Evolutionary conservation across 2,113 vertebrate species (phyloP).

Genomic region (Strix uralensis): DNA sequence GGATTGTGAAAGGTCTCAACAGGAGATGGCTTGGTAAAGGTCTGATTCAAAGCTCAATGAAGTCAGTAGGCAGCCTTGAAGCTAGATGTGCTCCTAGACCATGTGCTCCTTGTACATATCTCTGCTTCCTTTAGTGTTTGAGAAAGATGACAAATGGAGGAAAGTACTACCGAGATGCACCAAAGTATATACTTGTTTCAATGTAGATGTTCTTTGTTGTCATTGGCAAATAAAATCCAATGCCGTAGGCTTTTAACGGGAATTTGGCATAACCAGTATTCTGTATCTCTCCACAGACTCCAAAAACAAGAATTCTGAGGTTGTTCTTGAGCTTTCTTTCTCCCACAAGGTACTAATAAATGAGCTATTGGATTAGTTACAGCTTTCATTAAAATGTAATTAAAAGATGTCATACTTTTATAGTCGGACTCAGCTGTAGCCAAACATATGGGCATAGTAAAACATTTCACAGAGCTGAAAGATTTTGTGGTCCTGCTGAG

Average conservation of each 20-base stretch:
- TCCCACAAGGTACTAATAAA: constrained; percentile 45
- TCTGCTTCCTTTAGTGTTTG: not conserved
- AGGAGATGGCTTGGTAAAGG: not conserved
- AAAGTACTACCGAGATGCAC: not conserved
- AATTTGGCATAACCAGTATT: not conserved
- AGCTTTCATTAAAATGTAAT: constrained; percentile 65
- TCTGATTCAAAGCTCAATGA: not conserved
- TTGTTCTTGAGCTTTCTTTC: not conserved
- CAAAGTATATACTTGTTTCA: not conserved
- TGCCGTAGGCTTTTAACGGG: not conserved
- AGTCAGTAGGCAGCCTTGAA: not conserved
- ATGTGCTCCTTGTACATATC: not conserved
- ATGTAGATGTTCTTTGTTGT: not conserved
- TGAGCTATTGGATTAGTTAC: constrained; percentile 60
- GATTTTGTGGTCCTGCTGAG: constrained; percentile 69
- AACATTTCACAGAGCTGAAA: constrained; percentile 51
- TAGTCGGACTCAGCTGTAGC: constrained; percentile 67
- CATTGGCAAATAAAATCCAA: not conserved
- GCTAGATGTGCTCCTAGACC: not conserved
- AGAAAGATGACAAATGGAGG: not conserved
- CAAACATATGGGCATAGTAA: constrained; percentile 69
- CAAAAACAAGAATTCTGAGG: not conserved
- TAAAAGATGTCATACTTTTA: constrained; percentile 71
- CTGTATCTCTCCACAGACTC: not conserved
- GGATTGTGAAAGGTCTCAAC: not conserved